phyloP scores from a whole-genome alignment of 2,888 invertebrate genomes.

The Oligia fasciuncula region DNA sequence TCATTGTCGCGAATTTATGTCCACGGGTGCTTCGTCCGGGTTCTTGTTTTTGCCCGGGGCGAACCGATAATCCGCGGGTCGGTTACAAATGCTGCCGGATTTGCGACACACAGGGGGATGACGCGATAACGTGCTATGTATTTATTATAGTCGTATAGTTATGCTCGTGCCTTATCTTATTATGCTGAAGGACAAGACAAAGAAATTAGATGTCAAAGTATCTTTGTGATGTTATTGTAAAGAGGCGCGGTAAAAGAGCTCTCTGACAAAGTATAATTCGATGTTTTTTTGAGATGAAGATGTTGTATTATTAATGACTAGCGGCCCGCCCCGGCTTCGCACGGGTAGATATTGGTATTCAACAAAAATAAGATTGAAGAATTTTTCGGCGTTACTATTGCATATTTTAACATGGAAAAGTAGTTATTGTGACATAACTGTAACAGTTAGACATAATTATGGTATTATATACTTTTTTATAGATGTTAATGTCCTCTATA shows the following conservation, averaged over 20 bases:
- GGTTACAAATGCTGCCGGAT: conserved; percentile 83
- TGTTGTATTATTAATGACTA: conserved; percentile 14
- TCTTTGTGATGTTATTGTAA: conserved; percentile 36
- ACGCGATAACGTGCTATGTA: conserved; percentile 71
- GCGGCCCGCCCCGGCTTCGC: no score
- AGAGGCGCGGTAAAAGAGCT: conserved; percentile 21
- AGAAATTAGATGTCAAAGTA: conserved; percentile 55
- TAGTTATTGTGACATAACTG: no score
- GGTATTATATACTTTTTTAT: no score
- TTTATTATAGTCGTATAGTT: conserved; percentile 62
- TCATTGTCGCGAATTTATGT: conserved; percentile 88
- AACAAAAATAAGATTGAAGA: no score
- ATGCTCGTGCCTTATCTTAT: conserved; percentile 43
- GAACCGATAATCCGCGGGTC: conserved; percentile 75
- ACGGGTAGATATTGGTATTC: no score
- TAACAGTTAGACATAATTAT: no score
- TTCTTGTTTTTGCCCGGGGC: conserved; percentile 83
- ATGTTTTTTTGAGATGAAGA: conserved; percentile 2
- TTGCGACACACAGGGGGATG: conserved; percentile 75
- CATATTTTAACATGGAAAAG: no score
- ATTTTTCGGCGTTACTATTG: no score
- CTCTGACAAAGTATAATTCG: conserved; percentile 22
- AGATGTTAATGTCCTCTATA: no score
- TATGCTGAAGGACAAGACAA: conserved; percentile 57
- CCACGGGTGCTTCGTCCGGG: conserved; percentile 74